Percentiles rank a stretch among this genome's conserved stretches.
These are phyloP conservation scores for Caranx ignobilis DNA, from an alignment of 2,113 vertebrate genomes.

Conservation along the genomic window DNA sequence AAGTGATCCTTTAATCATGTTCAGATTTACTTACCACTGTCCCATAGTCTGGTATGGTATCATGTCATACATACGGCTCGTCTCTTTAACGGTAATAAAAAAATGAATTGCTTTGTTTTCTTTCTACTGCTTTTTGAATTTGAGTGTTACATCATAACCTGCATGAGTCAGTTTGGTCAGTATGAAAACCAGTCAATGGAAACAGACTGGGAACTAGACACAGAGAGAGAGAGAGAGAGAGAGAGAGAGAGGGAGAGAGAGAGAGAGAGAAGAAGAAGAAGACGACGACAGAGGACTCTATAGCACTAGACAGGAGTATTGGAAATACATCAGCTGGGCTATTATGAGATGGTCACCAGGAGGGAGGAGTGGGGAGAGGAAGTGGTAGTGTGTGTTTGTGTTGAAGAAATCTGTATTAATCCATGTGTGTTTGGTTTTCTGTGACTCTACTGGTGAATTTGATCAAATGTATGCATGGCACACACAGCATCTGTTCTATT, in stretches of 20 bases:
- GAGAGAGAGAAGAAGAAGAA: no score
- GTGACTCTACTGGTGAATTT: background rate
- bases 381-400: background rate
- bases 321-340: constrained; percentile 56
- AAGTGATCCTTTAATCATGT: constrained; percentile 4
- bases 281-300: constrained; percentile 27
- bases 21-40: background rate
- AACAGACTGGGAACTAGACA: constrained; percentile 49
- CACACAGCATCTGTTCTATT: no score
- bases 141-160: constrained; percentile 67
- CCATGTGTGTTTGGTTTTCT: background rate
- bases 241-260: no score
- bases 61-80: background rate
- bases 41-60: background rate
- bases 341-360: constrained; percentile 8
- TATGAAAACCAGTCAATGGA: constrained; percentile 68
- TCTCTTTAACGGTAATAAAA: background rate
- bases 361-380: background rate
- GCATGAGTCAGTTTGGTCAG: constrained; percentile 59
- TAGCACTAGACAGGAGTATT: constrained; percentile 33
- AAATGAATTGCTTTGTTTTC: constrained; percentile 45
- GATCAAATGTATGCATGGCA: background rate
- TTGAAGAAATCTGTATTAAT: background rate
- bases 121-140: constrained; percentile 29
- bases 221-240: no score